These are phyloP conservation scores for Porphyrio hochstetteri DNA, from an alignment of 2,113 vertebrate genomes.

Conservation along the genomic window DNA sequence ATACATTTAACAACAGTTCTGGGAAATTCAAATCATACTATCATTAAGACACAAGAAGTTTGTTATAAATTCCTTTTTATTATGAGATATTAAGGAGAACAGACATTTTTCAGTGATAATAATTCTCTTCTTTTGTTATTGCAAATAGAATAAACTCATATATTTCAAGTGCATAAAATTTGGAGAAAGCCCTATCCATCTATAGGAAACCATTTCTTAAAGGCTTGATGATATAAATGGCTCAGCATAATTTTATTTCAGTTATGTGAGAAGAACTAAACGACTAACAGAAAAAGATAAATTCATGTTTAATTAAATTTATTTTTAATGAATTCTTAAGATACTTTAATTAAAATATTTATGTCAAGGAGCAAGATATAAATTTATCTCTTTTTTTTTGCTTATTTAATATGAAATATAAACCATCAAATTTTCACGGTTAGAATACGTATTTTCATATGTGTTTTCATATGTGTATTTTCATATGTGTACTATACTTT, in stretches of 20 bases:
- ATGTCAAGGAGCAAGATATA: neutral
- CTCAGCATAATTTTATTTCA: neutral
- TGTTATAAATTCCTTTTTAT: neutral
- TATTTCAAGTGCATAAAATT: neutral
- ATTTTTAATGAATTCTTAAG: neutral
- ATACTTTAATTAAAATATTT: neutral
- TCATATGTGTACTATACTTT: too few species aligned
- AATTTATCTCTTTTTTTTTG: neutral
- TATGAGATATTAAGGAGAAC: neutral
- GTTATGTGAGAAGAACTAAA: neutral
- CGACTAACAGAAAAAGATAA: neutral
- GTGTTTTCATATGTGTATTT: too few species aligned
- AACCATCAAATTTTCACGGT: neutral
- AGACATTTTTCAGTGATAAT: neutral
- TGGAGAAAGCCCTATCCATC: neutral
- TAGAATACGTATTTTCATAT: neutral
- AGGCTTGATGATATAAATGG: neutral
- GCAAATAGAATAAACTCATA: neutral
- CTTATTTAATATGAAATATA: neutral
- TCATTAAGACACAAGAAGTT: neutral
- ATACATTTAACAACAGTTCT: neutral
- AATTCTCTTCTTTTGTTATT: neutral
- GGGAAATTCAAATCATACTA: neutral
- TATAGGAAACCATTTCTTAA: neutral
- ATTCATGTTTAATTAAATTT: neutral